phyloP scores from a whole-genome alignment of 2,113 vertebrate genomes.

The Calidris pygmaea region DNA sequence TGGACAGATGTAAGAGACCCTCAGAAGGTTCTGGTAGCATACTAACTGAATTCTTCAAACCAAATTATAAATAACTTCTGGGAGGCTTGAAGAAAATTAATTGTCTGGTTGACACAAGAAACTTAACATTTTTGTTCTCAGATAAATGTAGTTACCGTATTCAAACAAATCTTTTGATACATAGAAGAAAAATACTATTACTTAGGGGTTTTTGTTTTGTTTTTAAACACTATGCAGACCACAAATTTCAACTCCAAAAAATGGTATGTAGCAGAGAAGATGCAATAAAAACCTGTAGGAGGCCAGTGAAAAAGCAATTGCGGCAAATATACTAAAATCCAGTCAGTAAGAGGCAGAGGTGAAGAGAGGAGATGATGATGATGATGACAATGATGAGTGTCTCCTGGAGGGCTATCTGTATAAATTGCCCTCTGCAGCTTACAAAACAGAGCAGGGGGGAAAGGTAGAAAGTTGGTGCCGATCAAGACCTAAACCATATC shows the following conservation, averaged over 20 bases:
- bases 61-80: background rate
- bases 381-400: background rate
- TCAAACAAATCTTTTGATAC: background rate
- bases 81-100: background rate
- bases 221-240: background rate
- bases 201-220: background rate
- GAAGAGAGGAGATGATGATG: background rate
- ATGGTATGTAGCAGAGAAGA: background rate
- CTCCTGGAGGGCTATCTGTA: background rate
- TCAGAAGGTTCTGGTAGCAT: background rate
- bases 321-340: background rate
- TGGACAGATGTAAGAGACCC: background rate
- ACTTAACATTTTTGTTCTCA: background rate
- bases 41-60: background rate
- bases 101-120: background rate
- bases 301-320: background rate
- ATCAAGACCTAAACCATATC: accelerated
- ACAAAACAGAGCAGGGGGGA: accelerated
- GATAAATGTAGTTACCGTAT: background rate
- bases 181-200: background rate
- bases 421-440: background rate
- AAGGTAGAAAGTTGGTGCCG: accelerated
- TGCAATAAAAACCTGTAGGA: background rate
- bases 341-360: background rate
- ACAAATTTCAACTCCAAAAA: background rate